phyloP scores from a whole-genome alignment of 1,140 invertebrate species.

The Glomeris maerens region DNA sequence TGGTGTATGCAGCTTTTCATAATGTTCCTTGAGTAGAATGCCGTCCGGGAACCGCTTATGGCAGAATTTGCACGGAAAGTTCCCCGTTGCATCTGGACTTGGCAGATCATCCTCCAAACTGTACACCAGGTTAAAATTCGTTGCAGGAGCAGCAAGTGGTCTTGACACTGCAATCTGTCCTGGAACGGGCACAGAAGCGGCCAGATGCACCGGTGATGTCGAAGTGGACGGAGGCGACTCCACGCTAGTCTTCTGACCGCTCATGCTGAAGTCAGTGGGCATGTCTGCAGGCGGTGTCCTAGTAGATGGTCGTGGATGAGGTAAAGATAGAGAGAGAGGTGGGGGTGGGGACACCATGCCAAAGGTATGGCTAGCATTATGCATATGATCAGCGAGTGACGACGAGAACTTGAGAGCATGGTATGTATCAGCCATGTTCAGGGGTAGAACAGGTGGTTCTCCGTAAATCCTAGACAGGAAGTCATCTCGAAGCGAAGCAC shows the following conservation, averaged over 20 bases:
- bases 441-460: constrained; percentile 43
- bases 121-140: constrained; percentile 13
- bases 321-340: not conserved
- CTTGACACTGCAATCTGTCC: constrained; percentile 16
- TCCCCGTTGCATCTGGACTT: constrained; percentile 37
- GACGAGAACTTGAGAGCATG: constrained; percentile 33
- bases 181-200: constrained; percentile 30
- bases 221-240: constrained; percentile 32
- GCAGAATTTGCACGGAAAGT: constrained; percentile 49
- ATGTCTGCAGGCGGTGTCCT: not conserved
- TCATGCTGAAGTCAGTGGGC: not conserved
- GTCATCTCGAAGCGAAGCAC: constrained; percentile 48
- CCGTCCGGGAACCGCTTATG: constrained; percentile 43
- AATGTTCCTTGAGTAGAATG: constrained; percentile 47
- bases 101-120: constrained; percentile 21
- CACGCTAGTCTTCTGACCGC: constrained; percentile 14
- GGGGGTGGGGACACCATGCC: constrained; percentile 5
- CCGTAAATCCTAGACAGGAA: constrained; percentile 67
- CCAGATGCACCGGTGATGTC: constrained; percentile 32
- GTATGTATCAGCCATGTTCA: constrained; percentile 34
- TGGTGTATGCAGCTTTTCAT: constrained; percentile 45
- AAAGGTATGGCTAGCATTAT: constrained; percentile 18
- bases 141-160: constrained; percentile 30
- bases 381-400: constrained; percentile 30
- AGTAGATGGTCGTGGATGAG: no score